Evolutionary conservation across 2,888 invertebrate genomes (phyloP).

Genomic region (Prenolepis imparis): DNA sequence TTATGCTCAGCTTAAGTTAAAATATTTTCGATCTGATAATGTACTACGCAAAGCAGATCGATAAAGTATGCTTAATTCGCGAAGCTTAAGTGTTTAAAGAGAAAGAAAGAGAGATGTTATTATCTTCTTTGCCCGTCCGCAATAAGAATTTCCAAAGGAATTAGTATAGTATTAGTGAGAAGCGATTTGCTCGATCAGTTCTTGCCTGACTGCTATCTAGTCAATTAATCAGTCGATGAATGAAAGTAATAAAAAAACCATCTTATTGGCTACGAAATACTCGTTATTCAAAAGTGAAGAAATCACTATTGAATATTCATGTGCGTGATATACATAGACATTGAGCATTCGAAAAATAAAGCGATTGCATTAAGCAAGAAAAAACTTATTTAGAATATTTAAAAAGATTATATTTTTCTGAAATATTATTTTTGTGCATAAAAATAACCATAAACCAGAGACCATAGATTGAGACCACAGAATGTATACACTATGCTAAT

Average conservation of each 20-base stretch:
- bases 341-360: background rate
- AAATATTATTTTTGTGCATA: background rate
- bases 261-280: background rate
- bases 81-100: constrained; percentile 19
- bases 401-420: background rate
- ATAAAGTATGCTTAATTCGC: constrained; percentile 10
- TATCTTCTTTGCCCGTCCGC: background rate
- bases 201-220: constrained; percentile 3
- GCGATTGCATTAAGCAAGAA: background rate
- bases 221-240: constrained; percentile 34
- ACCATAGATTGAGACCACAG: too few species aligned
- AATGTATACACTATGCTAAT: too few species aligned
- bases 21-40: constrained; percentile 11
- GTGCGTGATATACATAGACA: background rate
- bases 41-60: constrained; percentile 23
- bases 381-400: background rate
- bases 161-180: constrained; percentile 12
- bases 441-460: too few species aligned
- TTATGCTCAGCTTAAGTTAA: background rate
- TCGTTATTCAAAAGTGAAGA: background rate
- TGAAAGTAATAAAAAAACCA: background rate
- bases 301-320: background rate
- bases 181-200: constrained; percentile 27
- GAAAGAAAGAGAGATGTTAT: background rate
- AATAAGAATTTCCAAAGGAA: constrained; percentile 17